phyloP scores from a whole-genome alignment of 2,888 invertebrate genomes.

The Yponomeuta plumbellus region DNA sequence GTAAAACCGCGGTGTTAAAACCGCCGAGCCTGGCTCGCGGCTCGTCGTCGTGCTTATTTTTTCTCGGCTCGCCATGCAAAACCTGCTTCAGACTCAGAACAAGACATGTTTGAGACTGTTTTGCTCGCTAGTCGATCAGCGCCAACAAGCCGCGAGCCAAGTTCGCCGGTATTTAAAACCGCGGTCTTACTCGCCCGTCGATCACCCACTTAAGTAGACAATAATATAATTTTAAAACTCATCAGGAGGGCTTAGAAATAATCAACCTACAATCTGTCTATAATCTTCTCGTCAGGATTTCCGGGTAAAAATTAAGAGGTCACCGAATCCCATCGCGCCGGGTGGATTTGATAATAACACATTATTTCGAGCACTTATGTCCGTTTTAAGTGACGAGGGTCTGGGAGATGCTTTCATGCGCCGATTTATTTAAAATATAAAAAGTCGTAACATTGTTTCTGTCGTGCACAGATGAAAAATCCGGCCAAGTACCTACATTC shows the following conservation, averaged over 20 bases:
- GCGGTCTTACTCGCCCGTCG: too few relatives aligned
- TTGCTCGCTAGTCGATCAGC: too few relatives aligned
- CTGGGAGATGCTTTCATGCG: constrained; percentile 28
- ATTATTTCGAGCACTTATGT: constrained; percentile 25
- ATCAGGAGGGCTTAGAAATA: not conserved
- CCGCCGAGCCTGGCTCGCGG: too few relatives aligned
- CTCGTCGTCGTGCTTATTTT: too few relatives aligned
- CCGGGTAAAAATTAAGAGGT: not conserved
- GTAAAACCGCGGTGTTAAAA: too few relatives aligned
- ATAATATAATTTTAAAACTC: too few relatives aligned
- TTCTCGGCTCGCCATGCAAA: too few relatives aligned
- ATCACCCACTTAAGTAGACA: too few relatives aligned
- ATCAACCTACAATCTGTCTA: not conserved
- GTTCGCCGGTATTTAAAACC: too few relatives aligned
- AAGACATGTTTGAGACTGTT: too few relatives aligned
- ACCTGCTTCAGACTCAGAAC: too few relatives aligned
- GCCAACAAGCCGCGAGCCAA: too few relatives aligned
- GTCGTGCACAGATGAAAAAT: not conserved
- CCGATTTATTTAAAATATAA: constrained; percentile 35
- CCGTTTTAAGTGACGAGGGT: constrained; percentile 34
- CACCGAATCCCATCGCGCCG: not conserved
- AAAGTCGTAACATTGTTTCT: constrained; percentile 10
- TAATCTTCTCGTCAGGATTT: not conserved
- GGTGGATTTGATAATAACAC: not conserved
- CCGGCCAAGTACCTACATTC: not conserved